Evolutionary conservation across 2,113 vertebrate genomes (phyloP), one percentile per base, ranked within the genome.

Genomic region (Mixornis gularis): DNA sequence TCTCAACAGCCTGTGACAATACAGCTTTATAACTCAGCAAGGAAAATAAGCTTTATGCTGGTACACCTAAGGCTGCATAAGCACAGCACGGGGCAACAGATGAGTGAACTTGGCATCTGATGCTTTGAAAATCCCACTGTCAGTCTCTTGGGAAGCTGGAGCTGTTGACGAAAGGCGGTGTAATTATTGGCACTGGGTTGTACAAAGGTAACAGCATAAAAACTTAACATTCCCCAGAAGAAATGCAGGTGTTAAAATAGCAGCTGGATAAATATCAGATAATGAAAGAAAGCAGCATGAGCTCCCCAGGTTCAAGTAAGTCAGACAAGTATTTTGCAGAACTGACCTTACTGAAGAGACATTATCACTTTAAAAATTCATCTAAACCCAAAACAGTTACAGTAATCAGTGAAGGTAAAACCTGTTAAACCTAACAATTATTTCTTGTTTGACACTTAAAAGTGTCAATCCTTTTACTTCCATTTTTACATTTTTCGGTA

Each of bases 241-340:
- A 93, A 93, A 95, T 73, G 77, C 87, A 92, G 55, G 84, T 89
- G 91, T 85, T 91, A 85, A 92, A 93, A 92, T 55, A 89, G 81
- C 59, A 95, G 69, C 74, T 77, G 78, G 36, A 49, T 84, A 90
- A 92, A 93, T 63, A 93, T 15, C 51, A 82, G 58, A 77, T 77
- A 91, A 91, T 79, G 84, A 93, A 90, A 82, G 87, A 34, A 91
- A 85, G 63, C 63, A 85, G 78, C 46, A 36, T 62, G 70, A 79
- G 58, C 55, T 87, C 84, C 51, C 71, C 40, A 77, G 79, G 43
- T 92, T 82, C 78, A 94, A 72, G 70, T 72, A 85, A 87, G 73
- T 51, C 43, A 89, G 34, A 84, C 1, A 2, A 87, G 43, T 43
- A 65, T 87, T 90, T 65, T 82, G 69, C 34, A 92, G 63, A 88